Conservation (phyloP, 2,888 invertebrate genomes). For the Megamerina dolium region DNA sequence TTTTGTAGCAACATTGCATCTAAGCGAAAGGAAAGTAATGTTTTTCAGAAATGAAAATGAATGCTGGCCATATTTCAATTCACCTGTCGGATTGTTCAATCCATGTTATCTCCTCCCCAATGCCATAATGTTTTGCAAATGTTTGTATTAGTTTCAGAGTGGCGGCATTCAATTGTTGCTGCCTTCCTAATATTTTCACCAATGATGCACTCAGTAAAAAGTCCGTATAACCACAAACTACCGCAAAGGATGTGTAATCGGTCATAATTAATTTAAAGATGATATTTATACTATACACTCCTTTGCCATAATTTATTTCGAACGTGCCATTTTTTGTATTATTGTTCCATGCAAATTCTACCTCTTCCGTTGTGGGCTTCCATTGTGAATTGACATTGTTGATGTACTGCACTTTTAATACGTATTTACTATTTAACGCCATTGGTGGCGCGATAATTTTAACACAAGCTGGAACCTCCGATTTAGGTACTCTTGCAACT, state of each 20-base stretch:
- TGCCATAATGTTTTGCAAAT: constrained; percentile 5
- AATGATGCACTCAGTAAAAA: constrained; percentile 15
- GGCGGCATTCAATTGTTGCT: not conserved
- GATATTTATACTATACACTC: not conserved
- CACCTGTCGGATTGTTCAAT: constrained; percentile 17
- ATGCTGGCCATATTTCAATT: not conserved
- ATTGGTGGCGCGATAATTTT: constrained; percentile 17
- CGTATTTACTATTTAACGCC: constrained; percentile 7
- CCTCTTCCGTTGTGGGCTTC: constrained; percentile 14
- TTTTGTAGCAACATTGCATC: not conserved
- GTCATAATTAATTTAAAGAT: constrained; percentile 23
- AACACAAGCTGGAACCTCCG: constrained; percentile 20
- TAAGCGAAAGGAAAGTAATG: too few relatives aligned
- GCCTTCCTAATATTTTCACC: constrained; percentile 22
- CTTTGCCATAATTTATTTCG: constrained; percentile 15
- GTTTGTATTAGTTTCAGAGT: constrained; percentile 1
- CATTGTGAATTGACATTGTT: constrained; percentile 20
- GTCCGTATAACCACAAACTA: constrained; percentile 26
- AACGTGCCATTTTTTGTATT: constrained; percentile 23
- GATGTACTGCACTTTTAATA: constrained; percentile 22
- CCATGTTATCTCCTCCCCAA: constrained; percentile 19
- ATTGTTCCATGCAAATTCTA: constrained; percentile 26
- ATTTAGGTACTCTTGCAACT: constrained; percentile 19
- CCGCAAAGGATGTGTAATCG: constrained; percentile 12
- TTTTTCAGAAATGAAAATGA: too few relatives aligned